phyloP scores from a whole-genome alignment of 2,797 vertebrate species.

The Graptemys geographica region DNA sequence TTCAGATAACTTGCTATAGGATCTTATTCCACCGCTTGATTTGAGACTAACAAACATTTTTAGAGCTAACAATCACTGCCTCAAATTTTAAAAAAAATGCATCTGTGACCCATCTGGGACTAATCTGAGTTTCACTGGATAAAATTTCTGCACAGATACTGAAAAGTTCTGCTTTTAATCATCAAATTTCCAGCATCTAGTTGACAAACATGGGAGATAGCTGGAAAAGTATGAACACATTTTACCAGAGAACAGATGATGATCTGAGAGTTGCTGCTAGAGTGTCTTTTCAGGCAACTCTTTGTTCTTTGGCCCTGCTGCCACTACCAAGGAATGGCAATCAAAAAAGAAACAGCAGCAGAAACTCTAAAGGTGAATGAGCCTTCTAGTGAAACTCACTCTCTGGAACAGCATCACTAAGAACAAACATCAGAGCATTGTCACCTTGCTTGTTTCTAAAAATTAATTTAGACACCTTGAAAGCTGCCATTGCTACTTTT shows the following conservation, averaged over 20 bases:
- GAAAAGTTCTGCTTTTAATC: conserved; percentile 3
- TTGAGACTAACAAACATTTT: conserved; percentile 22
- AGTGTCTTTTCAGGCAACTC: not conserved
- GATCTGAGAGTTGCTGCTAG: not conserved
- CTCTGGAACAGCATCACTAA: conserved; percentile 12
- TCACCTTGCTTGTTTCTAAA: not conserved
- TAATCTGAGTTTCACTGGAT: not conserved
- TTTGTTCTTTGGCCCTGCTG: not conserved
- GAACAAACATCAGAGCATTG: not conserved
- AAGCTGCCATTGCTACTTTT: conserved; percentile 41
- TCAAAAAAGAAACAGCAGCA: not conserved
- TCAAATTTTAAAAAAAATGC: not conserved
- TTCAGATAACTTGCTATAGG: not conserved
- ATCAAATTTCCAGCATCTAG: not conserved
- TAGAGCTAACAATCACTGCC: not conserved
- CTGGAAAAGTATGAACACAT: not conserved
- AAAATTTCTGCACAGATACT: not conserved
- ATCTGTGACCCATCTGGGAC: not conserved
- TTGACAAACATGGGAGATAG: not conserved
- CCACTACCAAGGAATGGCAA: not conserved
- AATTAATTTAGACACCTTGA: conserved; percentile 40
- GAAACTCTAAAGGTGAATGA: not conserved
- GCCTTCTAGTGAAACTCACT: not conserved
- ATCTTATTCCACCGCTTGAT: not conserved
- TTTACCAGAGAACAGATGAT: not conserved